A percentile compares a stretch with the other conserved stretches of the same genome.
phyloP scores from a whole-genome alignment of 2,888 invertebrate genomes.

The Conus canariensis region DNA sequence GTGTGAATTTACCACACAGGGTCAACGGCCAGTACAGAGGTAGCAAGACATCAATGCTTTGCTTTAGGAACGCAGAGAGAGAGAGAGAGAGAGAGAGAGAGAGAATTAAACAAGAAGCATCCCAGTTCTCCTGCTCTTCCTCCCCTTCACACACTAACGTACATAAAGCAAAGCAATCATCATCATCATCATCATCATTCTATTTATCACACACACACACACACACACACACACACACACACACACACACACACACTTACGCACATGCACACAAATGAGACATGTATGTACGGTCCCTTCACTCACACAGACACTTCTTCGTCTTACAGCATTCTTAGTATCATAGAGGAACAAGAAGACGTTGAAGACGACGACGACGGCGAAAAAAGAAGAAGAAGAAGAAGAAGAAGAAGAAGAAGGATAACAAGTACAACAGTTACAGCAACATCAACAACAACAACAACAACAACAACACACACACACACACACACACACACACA shows the following conservation, averaged over 20 bases:
- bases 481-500: conserved; percentile 23
- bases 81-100: conserved; percentile 15
- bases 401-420: too few species aligned
- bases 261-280: not conserved
- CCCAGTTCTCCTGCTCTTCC: not conserved
- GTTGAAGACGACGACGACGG: not conserved
- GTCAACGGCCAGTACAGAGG: too few species aligned
- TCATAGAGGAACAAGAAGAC: not conserved
- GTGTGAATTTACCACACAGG: too few species aligned
- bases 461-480: conserved; percentile 16
- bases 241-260: not conserved
- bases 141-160: not conserved
- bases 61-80: not conserved
- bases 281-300: not conserved
- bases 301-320: not conserved
- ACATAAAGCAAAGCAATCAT: not conserved
- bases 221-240: conserved; percentile 14
- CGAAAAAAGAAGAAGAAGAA: too few species aligned
- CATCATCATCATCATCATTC: not conserved
- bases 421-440: not conserved
- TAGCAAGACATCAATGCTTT: too few species aligned
- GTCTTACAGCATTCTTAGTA: not conserved
- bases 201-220: too few species aligned
- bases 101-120: not conserved
- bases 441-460: not conserved